A percentile compares a stretch with the other conserved stretches of the same genome.
These are phyloP conservation scores for Garra rufa DNA, from an alignment of 2,113 vertebrate genomes.

Conservation along the genomic window DNA sequence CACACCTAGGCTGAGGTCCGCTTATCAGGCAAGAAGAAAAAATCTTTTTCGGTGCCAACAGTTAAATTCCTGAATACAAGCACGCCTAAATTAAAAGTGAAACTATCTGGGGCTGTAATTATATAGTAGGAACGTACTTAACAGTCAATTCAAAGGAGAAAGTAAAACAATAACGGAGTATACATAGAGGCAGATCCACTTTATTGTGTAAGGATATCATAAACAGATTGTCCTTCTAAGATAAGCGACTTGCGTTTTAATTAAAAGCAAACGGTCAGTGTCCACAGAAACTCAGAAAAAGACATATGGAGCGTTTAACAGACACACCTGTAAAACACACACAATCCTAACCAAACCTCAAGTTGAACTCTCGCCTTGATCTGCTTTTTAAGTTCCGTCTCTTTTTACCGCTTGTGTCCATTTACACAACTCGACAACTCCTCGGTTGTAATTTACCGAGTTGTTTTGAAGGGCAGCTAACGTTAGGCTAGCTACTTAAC, in stretches of 20 bases:
- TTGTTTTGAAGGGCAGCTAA: constrained; percentile 18
- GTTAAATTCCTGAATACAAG: background rate
- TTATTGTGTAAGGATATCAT: background rate
- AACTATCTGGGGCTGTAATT: background rate
- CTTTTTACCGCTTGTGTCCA: background rate
- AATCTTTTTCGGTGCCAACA: background rate
- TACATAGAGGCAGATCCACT: background rate
- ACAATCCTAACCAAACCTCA: background rate
- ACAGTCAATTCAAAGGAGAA: background rate
- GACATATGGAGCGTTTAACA: background rate
- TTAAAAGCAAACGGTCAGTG: background rate
- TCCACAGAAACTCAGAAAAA: background rate
- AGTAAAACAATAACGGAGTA: background rate
- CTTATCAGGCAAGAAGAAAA: background rate
- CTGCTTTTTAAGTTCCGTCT: background rate
- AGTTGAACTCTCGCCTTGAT: background rate
- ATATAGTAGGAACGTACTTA: background rate
- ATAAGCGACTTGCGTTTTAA: background rate
- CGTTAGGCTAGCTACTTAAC: constrained; percentile 43
- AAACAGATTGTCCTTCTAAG: background rate
- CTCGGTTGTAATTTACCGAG: background rate
- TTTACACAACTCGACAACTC: background rate
- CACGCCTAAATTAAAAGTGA: background rate
- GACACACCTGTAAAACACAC: constrained; percentile 42
- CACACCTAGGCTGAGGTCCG: constrained; percentile 20